Evolutionary conservation across 2,888 invertebrate species (phyloP).

Genomic region (Panorpa germanica): DNA sequence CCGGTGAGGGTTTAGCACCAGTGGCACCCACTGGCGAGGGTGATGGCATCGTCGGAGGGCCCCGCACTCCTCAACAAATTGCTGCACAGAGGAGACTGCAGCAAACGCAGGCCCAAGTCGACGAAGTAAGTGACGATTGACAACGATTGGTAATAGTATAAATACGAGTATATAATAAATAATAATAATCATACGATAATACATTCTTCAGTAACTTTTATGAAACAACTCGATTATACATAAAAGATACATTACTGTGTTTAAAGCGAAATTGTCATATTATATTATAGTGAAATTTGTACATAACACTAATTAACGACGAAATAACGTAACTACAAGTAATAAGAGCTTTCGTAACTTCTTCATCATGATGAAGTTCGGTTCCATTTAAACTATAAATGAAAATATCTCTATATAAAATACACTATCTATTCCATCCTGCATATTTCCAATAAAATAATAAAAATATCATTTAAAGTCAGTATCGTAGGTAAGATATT

Average conservation of each 20-base stretch:
- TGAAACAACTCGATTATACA: background rate
- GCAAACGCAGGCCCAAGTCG: constrained; percentile 73
- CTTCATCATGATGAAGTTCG: no score
- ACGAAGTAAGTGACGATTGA: constrained; percentile 42
- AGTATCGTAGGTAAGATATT: no score
- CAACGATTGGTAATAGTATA: no score
- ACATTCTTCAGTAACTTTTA: background rate
- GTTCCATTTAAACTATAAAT: no score
- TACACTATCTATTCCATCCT: no score
- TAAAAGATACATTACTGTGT: background rate
- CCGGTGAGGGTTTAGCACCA: constrained; percentile 47
- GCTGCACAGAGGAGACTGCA: constrained; percentile 67
- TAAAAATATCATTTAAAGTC: no score
- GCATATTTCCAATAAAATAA: no score
- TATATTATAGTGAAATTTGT: constrained; percentile 3
- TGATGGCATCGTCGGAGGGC: constrained; percentile 73
- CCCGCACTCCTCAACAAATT: constrained; percentile 65
- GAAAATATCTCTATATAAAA: no score
- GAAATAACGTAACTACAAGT: no score
- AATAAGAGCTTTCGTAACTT: no score
- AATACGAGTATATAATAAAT: constrained; percentile 3
- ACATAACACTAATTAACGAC: no score
- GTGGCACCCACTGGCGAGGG: constrained; percentile 38
- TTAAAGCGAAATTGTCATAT: background rate
- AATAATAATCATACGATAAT: background rate